phyloP scores from a whole-genome alignment of 2,797 vertebrate species.

The Gallirallus australis region DNA sequence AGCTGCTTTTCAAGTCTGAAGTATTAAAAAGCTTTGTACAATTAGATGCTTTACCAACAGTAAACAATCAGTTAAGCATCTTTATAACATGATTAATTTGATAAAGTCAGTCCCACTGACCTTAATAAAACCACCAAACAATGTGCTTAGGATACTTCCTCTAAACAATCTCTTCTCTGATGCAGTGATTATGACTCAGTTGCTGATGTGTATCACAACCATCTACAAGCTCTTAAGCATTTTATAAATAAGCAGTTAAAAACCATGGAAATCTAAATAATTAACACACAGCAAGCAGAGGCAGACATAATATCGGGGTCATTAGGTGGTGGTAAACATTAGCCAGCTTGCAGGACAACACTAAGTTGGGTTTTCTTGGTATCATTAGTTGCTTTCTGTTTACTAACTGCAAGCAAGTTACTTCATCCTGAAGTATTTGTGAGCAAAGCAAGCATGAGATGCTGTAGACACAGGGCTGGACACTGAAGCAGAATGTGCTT shows the following conservation, averaged over 20 bases:
- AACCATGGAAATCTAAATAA: not conserved
- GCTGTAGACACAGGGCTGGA: not conserved
- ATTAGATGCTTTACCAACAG: not conserved
- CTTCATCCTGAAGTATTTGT: not conserved
- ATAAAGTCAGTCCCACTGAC: not conserved
- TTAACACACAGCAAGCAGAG: not conserved
- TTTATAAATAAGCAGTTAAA: not conserved
- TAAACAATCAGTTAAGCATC: not conserved
- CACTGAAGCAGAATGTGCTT: not conserved
- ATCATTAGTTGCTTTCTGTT: not conserved
- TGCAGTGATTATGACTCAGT: not conserved
- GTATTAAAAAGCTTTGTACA: not conserved
- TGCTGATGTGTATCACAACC: not conserved
- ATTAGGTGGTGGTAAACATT: not conserved
- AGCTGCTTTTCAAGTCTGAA: not conserved
- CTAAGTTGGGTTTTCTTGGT: not conserved
- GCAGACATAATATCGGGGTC: not conserved
- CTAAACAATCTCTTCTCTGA: not conserved
- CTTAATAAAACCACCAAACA: not conserved
- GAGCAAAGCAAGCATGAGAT: fast-evolving
- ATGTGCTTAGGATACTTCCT: not conserved
- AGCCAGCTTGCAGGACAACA: not conserved
- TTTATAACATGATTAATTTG: not conserved
- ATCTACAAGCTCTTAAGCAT: not conserved
- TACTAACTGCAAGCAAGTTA: not conserved